Percentiles rank a stretch among this genome's conserved stretches.
Evolutionary conservation across 2,797 vertebrate species (phyloP).

Genomic region (Epinephelus coioides): DNA sequence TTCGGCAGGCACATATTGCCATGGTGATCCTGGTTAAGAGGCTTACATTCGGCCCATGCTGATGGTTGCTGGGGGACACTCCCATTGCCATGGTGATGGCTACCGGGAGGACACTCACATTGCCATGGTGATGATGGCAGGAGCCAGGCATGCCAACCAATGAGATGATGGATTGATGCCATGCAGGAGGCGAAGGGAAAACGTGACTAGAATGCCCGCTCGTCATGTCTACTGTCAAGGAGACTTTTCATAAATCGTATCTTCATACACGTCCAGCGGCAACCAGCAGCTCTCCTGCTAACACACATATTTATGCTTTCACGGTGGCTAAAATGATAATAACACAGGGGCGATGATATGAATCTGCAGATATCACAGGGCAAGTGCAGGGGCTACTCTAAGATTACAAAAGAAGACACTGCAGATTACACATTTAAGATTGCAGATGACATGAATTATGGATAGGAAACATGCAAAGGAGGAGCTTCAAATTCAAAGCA

Average conservation of each 20-base stretch:
- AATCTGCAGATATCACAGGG: constrained; percentile 20
- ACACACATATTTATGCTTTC: constrained; percentile 2
- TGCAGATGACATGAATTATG: constrained; percentile 70
- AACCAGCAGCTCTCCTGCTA: constrained; percentile 21
- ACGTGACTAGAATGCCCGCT: constrained; percentile 78
- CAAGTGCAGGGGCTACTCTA: constrained; percentile 27
- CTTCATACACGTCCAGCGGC: constrained; percentile 28
- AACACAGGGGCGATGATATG: neutral
- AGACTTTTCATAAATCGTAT: constrained; percentile 62
- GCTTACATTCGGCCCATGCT: constrained; percentile 85
- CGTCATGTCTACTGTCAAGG: constrained; percentile 61
- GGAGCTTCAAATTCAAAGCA: constrained; percentile 62
- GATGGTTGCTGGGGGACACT: constrained; percentile 86
- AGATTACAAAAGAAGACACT: constrained; percentile 43
- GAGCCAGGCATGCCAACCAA: constrained; percentile 84
- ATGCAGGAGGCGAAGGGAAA: constrained; percentile 78
- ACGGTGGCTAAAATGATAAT: constrained; percentile 22
- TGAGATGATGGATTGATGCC: constrained; percentile 85
- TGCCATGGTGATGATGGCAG: constrained; percentile 86
- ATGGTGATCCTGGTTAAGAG: constrained; percentile 85
- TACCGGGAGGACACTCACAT: constrained; percentile 84
- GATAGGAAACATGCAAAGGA: constrained; percentile 64
- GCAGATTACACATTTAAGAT: constrained; percentile 55
- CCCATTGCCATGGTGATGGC: constrained; percentile 86
- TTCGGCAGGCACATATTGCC: constrained; percentile 77